These are phyloP conservation scores for Microcebus griseorufus DNA, from an alignment of 2,113 vertebrate species.

Conservation along the genomic window DNA sequence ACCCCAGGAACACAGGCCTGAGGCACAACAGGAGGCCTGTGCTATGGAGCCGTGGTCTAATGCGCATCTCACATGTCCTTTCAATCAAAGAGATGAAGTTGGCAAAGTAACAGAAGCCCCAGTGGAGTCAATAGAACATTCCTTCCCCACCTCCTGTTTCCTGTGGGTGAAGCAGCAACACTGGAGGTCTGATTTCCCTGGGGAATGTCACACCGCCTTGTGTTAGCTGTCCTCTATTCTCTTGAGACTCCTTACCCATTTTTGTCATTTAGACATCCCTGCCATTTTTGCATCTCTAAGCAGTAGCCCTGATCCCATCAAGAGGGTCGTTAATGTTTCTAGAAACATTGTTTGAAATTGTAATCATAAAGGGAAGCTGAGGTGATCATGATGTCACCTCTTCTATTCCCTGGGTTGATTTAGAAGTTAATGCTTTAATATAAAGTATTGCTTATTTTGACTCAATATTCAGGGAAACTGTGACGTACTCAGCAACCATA, in stretches of 20 bases:
- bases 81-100: not conserved
- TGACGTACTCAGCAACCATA: conserved; percentile 32
- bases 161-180: not conserved
- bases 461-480: not conserved
- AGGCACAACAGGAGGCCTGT: not conserved
- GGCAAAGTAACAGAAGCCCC: not conserved
- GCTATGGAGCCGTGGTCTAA: too few species aligned
- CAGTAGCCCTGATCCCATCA: not conserved
- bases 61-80: not conserved
- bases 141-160: not conserved
- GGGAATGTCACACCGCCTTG: not conserved
- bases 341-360: not conserved
- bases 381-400: conserved; percentile 15
- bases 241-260: not conserved
- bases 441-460: conserved; percentile 3
- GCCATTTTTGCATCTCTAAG: not conserved
- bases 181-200: not conserved
- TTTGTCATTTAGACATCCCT: not conserved
- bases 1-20: not conserved
- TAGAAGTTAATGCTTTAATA: not conserved
- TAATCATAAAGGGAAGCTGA: conserved; percentile 1
- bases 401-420: conserved; percentile 50
- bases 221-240: not conserved
- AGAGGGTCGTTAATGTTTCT: not conserved
- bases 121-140: not conserved